Conservation (phyloP, 2,888 invertebrate species). For the Laothoe populi region DNA sequence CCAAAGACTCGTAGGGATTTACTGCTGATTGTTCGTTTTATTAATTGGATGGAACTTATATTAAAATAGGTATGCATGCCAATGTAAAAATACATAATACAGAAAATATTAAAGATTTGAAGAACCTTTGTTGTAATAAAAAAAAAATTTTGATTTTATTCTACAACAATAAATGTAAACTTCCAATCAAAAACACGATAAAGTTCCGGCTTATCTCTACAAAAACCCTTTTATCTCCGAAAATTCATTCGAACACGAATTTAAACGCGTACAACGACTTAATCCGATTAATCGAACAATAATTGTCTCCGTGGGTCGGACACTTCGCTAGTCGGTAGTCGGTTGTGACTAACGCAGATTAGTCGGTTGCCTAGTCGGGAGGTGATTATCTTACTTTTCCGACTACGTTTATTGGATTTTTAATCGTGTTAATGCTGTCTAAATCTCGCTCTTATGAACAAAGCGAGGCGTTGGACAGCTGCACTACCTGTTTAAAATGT, state of each 20-base stretch:
- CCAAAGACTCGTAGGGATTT: no score
- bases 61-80: no score
- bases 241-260: constrained; percentile 11
- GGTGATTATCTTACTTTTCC: background rate
- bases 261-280: background rate
- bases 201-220: background rate
- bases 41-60: no score
- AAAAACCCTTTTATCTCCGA: background rate
- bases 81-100: no score
- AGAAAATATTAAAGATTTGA: no score
- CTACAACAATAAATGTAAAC: background rate
- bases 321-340: constrained; percentile 1
- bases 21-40: no score
- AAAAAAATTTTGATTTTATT: no score
- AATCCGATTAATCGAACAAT: constrained; percentile 22
- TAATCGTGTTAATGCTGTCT: constrained; percentile 8
- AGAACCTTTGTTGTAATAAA: no score
- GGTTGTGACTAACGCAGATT: background rate
- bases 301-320: constrained; percentile 5
- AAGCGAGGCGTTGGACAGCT: background rate
- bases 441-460: background rate
- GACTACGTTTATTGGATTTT: constrained; percentile 8
- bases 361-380: constrained; percentile 10
- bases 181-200: background rate
- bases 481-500: background rate